Evolutionary conservation across 92 coral and sea anemone genomes (phyloP).

Genomic region (Anthopleura xanthogrammica): DNA sequence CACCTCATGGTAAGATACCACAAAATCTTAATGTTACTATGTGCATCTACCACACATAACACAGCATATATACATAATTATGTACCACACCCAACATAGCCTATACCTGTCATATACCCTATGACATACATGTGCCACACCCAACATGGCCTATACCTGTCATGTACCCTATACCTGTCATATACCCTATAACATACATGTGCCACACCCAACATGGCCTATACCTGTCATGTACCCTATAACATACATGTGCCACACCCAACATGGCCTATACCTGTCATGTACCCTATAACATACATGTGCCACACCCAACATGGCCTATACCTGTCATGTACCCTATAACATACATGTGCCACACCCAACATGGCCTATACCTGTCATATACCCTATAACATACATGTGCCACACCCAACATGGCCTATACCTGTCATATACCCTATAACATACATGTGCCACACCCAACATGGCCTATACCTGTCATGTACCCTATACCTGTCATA

Average conservation of each 20-base stretch:
- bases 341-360: not conserved
- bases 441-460: not conserved
- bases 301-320: not conserved
- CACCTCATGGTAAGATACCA: conserved; percentile 60
- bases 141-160: not conserved
- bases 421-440: not conserved
- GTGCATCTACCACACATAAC: not conserved
- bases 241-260: too few relatives aligned
- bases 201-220: not conserved
- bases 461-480: too few relatives aligned
- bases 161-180: too few relatives aligned
- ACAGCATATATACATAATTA: not conserved
- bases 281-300: not conserved
- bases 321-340: too few relatives aligned
- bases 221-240: too few relatives aligned
- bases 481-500: too few relatives aligned
- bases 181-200: not conserved
- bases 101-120: not conserved
- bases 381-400: not conserved
- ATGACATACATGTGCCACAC: not conserved
- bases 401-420: too few relatives aligned
- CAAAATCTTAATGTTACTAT: not conserved
- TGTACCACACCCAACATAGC: not conserved
- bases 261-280: not conserved
- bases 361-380: not conserved